Base-by-base conservation (phyloP, 1,140 invertebrate genomes). In the Stenopsyche tienmushanensis region DNA sequence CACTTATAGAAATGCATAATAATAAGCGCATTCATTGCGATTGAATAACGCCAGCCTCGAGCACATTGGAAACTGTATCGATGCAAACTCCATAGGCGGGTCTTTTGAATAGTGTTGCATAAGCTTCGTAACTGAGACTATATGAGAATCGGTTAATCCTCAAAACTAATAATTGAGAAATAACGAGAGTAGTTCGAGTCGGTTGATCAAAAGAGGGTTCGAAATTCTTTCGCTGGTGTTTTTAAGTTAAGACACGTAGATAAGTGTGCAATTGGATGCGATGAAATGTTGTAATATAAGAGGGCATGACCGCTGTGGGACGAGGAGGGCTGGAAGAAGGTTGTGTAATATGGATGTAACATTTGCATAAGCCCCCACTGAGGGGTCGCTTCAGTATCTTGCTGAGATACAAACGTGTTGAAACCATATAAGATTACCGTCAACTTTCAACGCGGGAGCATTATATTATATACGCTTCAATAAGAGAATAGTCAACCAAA, bases 331-430 rank as follows among this genome's bases (percentile, higher is more conserved):
- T 34, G 54, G 34, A 23, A 42, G 54, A 29, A 42, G 54, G 5
- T 21, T 26, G 44, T 67, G 65, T 67, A 67, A 67, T 67, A 67
- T 67, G 65, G 65, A 62, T 67, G 59, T 63, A 58, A 63, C 65
- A 67, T 67, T 67, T 62, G 58, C 65, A 67, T 67, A 67, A 67
- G 59, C 26, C 59, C 57, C 55, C 42, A 24, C 24, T 15, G 24
- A n/a, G 26, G 15, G 24, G 23, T 13, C 50, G 3, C 52, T 25
- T 39, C 52, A 23, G 25, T 25, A 55, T 55, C 52, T 26, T 39
- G 39, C n/a, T 25, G 26, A 21, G 54, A 29, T 29, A 21, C 34
- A 29, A 39, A 57, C 54, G 54, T 42, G 54, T 57, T 57, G 54
- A 57, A 29, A 57, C 39, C 54, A 57, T 57, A 57, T 29, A 57